Base-by-base conservation (phyloP, 2,797 vertebrate species). In the Limnodromus scolopaceus region DNA sequence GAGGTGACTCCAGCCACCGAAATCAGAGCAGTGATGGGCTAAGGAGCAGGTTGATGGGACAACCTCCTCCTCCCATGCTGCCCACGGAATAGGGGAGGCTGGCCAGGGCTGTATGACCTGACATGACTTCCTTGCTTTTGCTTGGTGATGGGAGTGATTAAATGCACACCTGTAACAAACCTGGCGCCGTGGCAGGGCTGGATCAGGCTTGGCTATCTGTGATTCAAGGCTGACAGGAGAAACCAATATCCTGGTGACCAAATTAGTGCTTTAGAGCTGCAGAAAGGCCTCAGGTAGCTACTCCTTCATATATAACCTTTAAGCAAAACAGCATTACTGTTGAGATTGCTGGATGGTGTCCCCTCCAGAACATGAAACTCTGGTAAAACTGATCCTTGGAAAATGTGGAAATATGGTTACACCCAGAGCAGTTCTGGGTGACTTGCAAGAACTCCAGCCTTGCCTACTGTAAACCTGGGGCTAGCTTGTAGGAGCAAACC, bases 171-270 rank as follows among this genome's bases (percentile, higher is more conserved):
- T 38, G 80, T 76, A 89, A 82, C 4, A 10, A 76, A 41, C 9
- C 13, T 0, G 0, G 23, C 1, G 10, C 34, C 1, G 0, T 0
- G 0, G 46, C 30, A 65, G 25, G 49, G 38, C 54, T 71, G 70
- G 61, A 23, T 75, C 23, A 61, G 39, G 23, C 79, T 84, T 61
- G 23, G 22, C 27, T 70, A 3, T 22, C 63, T 0, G 1, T 79
- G 54, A n/a, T 51, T 65, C 16, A n/a, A 65, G 34, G 41, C 39
- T 82, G 71, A 13, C 64, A 76, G 66, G 49, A 82, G 28, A 45
- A 45, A 30, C 23, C 38, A 41, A 11, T 34, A 54, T 57, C 19
- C 13, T 41, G 54, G 19, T 87, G 34, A 43, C 6, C 15, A 24
- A 13, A 10, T 43, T 11, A 58, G 27, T 22, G 6, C 1, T 0